Percentiles rank a stretch among this genome's conserved stretches.
Evolutionary conservation across 2,888 invertebrate species (phyloP).

Genomic region (Leucophora obtusa): DNA sequence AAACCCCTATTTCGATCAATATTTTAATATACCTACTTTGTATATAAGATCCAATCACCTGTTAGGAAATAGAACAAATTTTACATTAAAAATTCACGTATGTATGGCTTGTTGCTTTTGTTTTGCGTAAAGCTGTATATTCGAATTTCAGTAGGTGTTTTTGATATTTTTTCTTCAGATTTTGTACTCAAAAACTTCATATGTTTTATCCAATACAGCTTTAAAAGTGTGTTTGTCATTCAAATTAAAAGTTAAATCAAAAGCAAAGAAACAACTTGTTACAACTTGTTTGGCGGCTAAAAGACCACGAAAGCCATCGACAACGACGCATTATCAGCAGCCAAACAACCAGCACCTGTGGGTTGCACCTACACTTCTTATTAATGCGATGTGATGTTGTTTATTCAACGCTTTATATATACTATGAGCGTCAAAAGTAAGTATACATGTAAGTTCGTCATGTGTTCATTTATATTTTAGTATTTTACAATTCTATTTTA

Average conservation of each 20-base stretch:
- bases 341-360: constrained; percentile 53
- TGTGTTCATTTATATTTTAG: too few relatives aligned
- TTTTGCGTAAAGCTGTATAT: too few relatives aligned
- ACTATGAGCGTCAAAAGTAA: too few relatives aligned
- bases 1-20: too few relatives aligned
- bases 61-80: too few relatives aligned
- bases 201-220: not conserved
- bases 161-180: constrained; percentile 28
- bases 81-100: too few relatives aligned
- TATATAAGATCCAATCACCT: too few relatives aligned
- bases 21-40: too few relatives aligned
- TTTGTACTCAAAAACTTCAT: not conserved
- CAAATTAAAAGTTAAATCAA: constrained; percentile 24
- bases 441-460: too few relatives aligned
- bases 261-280: constrained; percentile 50
- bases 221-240: constrained; percentile 28
- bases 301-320: constrained; percentile 19
- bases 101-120: too few relatives aligned
- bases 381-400: constrained; percentile 23
- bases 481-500: too few relatives aligned
- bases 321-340: constrained; percentile 31
- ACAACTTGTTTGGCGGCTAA: constrained; percentile 54
- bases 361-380: constrained; percentile 63
- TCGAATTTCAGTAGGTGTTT: constrained; percentile 22
- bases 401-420: constrained; percentile 4